Conservation (phyloP, 2,113 vertebrate species). For the Seriola rivoliana region DNA sequence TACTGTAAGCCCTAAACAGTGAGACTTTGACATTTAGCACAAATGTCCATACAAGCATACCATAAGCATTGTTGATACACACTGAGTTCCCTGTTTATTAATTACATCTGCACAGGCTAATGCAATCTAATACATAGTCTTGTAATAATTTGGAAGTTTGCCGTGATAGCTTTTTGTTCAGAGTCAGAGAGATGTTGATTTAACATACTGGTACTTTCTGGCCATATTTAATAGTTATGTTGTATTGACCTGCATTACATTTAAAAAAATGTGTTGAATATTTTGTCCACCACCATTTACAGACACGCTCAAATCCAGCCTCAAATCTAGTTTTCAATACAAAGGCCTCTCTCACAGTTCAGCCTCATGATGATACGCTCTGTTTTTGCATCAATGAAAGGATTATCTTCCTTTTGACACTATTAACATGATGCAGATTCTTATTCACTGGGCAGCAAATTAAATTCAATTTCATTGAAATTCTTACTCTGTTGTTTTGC, state of each 20-base stretch:
- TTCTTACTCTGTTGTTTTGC: background rate
- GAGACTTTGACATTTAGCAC: too few relatives aligned
- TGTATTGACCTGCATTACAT: background rate
- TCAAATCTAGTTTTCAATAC: background rate
- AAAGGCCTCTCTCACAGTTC: background rate
- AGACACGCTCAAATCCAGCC: background rate
- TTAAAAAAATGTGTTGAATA: too few relatives aligned
- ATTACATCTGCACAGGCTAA: too few relatives aligned
- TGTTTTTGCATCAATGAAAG: background rate
- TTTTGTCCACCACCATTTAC: background rate
- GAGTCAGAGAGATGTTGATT: too few relatives aligned
- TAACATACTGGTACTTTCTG: too few relatives aligned
- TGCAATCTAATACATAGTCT: too few relatives aligned
- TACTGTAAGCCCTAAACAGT: too few relatives aligned
- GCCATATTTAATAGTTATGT: background rate
- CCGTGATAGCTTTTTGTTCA: too few relatives aligned
- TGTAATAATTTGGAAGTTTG: too few relatives aligned
- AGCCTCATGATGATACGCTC: background rate
- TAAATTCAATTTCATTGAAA: background rate
- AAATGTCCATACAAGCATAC: too few relatives aligned
- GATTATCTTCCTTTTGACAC: background rate
- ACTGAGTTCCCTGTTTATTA: too few relatives aligned
- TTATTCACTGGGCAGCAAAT: background rate
- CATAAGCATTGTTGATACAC: too few relatives aligned
- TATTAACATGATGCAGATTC: background rate